Evolutionary conservation across 2,797 vertebrate genomes (phyloP).

Genomic region (Acanthurus leucopareius): DNA sequence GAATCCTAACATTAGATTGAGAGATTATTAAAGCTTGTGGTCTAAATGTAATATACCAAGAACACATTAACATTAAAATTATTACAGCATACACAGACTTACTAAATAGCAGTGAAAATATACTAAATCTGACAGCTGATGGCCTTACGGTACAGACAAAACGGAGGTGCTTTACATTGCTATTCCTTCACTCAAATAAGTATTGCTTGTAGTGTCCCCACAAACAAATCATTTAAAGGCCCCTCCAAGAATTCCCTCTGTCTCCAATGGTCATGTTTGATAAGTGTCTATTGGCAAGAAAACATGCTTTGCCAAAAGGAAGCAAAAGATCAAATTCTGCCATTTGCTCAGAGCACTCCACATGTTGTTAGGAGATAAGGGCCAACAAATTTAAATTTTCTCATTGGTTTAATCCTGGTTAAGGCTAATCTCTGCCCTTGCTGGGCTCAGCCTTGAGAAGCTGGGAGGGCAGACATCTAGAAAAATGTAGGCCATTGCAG

Average conservation of each 20-base stretch:
- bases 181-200: conserved; percentile 58
- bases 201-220: conserved; percentile 51
- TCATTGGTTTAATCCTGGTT: conserved; percentile 84
- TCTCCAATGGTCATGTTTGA: conserved; percentile 80
- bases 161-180: conserved; percentile 28
- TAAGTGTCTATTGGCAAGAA: conserved; percentile 80
- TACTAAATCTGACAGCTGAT: conserved; percentile 54
- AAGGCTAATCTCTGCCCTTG: conserved; percentile 81
- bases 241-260: conserved; percentile 63
- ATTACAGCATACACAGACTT: conserved; percentile 60
- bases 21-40: conserved; percentile 79
- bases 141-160: conserved; percentile 33
- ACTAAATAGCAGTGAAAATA: conserved; percentile 45
- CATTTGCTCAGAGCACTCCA: conserved; percentile 81
- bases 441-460: conserved; percentile 79
- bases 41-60: conserved; percentile 70
- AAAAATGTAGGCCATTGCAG: conserved; percentile 75
- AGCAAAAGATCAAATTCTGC: conserved; percentile 80
- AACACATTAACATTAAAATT: conserved; percentile 58
- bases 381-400: conserved; percentile 85
- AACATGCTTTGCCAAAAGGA: conserved; percentile 79
- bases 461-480: conserved; percentile 69
- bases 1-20: conserved; percentile 78
- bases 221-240: conserved; percentile 74
- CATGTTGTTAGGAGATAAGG: conserved; percentile 82